These are phyloP conservation scores for Cliona cf. orientalis DNA, from an alignment of 37 sponge, comb jelly and placozoan species.

Conservation along the genomic window DNA sequence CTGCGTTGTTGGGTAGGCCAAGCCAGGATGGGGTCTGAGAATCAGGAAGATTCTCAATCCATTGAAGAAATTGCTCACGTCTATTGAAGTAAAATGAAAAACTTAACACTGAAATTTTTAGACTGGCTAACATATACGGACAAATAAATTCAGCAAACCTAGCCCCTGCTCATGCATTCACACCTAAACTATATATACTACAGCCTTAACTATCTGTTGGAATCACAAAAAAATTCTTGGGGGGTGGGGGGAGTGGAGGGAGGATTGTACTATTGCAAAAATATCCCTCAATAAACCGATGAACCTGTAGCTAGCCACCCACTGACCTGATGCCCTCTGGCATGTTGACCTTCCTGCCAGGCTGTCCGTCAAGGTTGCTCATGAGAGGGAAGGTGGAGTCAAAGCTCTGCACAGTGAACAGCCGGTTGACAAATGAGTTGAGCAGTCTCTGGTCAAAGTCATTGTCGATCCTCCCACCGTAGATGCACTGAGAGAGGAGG, in stretches of 20 bases:
- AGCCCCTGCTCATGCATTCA: too few relatives aligned
- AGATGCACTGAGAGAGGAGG: slow-evolving; percentile 96
- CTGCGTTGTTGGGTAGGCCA: slow-evolving; percentile 96
- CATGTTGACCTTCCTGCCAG: slow-evolving; percentile 68
- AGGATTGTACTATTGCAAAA: too few relatives aligned
- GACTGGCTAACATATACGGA: too few relatives aligned
- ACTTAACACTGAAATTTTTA: too few relatives aligned
- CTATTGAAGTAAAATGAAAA: too few relatives aligned
- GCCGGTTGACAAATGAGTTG: slow-evolving; percentile 80
- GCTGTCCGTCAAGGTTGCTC: slow-evolving; percentile 52
- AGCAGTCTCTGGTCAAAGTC: slow-evolving; percentile 96
- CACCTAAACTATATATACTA: too few relatives aligned
- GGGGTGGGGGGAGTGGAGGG: too few relatives aligned
- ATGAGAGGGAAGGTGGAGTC: slow-evolving; percentile 86
- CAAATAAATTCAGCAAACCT: too few relatives aligned
- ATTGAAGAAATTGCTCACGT: slow-evolving; percentile 92
- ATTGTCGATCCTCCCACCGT: slow-evolving; percentile 98
- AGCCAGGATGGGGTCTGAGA: slow-evolving; percentile 97
- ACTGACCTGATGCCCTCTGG: slow-evolving; percentile 92
- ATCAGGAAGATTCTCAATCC: slow-evolving; percentile 89
- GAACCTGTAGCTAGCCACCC: too few relatives aligned
- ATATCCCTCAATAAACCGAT: too few relatives aligned
- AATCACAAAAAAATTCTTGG: too few relatives aligned
- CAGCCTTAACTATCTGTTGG: too few relatives aligned
- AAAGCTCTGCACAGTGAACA: slow-evolving; percentile 88